A percentile compares a stretch with the other conserved stretches of the same genome.
These are phyloP conservation scores for Odontothrips loti DNA, from an alignment of 2,888 invertebrate genomes.

Conservation along the genomic window DNA sequence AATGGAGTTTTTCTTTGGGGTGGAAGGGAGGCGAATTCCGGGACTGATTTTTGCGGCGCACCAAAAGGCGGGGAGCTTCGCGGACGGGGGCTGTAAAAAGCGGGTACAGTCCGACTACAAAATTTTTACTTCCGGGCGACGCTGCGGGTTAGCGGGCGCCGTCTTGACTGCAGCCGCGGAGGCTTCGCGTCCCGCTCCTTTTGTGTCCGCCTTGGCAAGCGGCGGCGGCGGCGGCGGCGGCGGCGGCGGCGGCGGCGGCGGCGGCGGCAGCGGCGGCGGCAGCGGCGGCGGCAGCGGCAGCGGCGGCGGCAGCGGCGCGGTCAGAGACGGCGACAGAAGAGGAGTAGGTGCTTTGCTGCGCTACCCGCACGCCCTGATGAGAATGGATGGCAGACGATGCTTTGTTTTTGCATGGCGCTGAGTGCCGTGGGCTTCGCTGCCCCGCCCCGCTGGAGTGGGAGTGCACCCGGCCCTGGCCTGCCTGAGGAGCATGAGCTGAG, in stretches of 20 bases:
- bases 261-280: neutral
- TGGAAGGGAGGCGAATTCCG: neutral
- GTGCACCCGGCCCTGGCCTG: too few relatives aligned
- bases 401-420: constrained; percentile 24
- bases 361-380: neutral
- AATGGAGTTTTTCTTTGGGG: too few relatives aligned
- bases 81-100: neutral
- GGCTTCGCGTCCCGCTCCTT: too few relatives aligned
- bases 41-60: neutral
- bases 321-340: too few relatives aligned
- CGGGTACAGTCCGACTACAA: too few relatives aligned
- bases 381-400: neutral
- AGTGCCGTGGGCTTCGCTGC: neutral
- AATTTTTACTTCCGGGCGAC: neutral
- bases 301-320: neutral
- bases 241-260: neutral
- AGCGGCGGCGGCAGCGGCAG: neutral
- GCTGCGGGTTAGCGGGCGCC: neutral
- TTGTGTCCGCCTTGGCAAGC: too few relatives aligned
- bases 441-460: neutral
- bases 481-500: too few relatives aligned
- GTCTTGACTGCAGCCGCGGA: neutral
- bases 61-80: neutral
- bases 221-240: neutral
- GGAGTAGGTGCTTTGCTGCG: too few relatives aligned